These are phyloP conservation scores for pig (Sus scrofa) DNA, from an alignment of 2,113 vertebrate species.

Conservation along the genomic window DNA sequence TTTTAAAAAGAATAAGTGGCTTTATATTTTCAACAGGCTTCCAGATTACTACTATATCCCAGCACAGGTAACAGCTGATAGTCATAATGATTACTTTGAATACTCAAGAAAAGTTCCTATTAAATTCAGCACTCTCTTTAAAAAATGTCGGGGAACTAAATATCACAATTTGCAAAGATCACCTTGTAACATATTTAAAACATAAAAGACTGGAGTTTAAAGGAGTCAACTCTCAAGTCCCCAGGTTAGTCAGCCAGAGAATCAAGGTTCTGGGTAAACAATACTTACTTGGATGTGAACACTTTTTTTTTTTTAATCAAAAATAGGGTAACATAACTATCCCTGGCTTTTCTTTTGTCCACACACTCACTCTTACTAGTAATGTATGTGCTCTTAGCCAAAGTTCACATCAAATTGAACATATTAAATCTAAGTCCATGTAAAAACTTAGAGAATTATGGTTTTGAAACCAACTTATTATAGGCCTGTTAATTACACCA, in stretches of 20 bases:
- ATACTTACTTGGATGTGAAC: background rate
- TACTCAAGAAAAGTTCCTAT: conserved; percentile 21
- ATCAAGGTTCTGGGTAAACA: background rate
- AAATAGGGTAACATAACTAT: background rate
- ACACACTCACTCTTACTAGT: background rate
- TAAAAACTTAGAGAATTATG: background rate
- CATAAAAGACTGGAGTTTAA: background rate
- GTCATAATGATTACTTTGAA: background rate
- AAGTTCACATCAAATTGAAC: conserved; percentile 8
- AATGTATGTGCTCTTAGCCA: background rate
- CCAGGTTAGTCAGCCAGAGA: background rate
- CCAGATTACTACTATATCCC: background rate
- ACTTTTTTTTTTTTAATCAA: background rate
- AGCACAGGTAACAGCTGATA: background rate
- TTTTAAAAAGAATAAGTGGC: background rate
- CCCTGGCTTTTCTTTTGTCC: background rate
- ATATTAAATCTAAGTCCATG: background rate
- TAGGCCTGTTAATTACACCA: background rate
- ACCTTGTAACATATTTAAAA: conserved; percentile 28
- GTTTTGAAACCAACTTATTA: conserved; percentile 25
- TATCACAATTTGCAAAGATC: conserved; percentile 7
- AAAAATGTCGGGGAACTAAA: background rate
- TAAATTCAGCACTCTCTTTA: background rate
- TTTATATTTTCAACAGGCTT: conserved; percentile 8
- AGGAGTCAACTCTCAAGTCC: background rate